phyloP scores from a whole-genome alignment of 2,797 vertebrate species.

The Acrossocheilus wenchowensis region DNA sequence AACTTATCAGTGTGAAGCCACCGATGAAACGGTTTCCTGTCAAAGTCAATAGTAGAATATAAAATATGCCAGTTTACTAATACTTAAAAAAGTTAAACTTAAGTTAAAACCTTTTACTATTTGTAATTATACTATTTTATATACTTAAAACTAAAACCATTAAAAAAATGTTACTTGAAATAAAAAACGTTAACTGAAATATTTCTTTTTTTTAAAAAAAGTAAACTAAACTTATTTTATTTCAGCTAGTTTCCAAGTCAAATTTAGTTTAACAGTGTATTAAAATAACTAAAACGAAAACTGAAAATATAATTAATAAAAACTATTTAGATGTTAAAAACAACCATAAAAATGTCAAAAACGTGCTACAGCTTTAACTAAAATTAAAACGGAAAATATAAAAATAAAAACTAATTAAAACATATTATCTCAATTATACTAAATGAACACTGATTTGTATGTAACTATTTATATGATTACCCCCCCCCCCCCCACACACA shows the following conservation, averaged over 20 bases:
- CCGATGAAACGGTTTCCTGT: neutral
- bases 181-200: neutral
- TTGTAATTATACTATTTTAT: neutral
- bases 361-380: neutral
- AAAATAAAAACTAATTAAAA: neutral
- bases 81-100: neutral
- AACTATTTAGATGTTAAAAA: neutral
- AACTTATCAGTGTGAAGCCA: constrained; percentile 1
- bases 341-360: neutral
- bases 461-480: neutral
- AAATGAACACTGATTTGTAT: neutral
- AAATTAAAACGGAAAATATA: neutral
- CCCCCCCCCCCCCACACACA: too few relatives aligned
- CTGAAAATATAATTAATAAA: neutral
- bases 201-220: too few relatives aligned
- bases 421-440: too few relatives aligned
- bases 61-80: neutral
- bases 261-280: too few relatives aligned
- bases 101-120: neutral
- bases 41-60: too few relatives aligned
- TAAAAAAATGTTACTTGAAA: neutral
- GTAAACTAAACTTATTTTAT: too few relatives aligned
- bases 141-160: neutral
- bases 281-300: neutral
- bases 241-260: too few relatives aligned